Evolutionary conservation across 2,888 invertebrate species (phyloP).

Genomic region (Andrena camellia): DNA sequence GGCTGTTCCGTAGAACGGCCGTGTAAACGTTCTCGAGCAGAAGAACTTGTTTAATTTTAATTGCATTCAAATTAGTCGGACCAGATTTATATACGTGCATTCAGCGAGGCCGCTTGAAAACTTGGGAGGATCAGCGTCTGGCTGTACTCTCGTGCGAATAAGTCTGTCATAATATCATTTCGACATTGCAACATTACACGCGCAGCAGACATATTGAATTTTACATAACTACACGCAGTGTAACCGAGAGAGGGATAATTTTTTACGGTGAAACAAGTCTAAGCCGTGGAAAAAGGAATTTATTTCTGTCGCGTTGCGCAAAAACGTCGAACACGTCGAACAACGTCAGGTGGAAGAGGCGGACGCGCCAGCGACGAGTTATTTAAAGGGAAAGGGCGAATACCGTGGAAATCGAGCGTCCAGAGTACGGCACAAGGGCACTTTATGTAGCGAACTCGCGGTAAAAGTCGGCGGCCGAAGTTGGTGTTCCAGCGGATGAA

Average conservation of each 20-base stretch:
- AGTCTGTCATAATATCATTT: background rate
- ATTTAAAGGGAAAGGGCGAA: constrained; percentile 57
- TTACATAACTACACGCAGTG: too few relatives aligned
- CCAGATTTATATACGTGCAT: background rate
- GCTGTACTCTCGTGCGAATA: background rate
- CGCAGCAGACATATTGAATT: too few relatives aligned
- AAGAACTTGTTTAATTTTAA: constrained; percentile 37
- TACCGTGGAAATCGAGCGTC: constrained; percentile 69
- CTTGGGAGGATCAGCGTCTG: background rate
- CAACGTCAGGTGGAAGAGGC: constrained; percentile 11
- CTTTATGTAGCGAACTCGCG: constrained; percentile 54
- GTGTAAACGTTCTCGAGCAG: constrained; percentile 51
- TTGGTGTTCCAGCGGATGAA: constrained; percentile 59
- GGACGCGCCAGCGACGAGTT: constrained; percentile 24
- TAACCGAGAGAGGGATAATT: too few relatives aligned
- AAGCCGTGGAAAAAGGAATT: too few relatives aligned
- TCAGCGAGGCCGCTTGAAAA: background rate
- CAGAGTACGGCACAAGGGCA: constrained; percentile 60
- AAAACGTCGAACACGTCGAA: constrained; percentile 31
- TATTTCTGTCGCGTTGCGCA: background rate
- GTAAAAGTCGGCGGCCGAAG: constrained; percentile 55
- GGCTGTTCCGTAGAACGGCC: constrained; percentile 40
- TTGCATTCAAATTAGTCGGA: constrained; percentile 36
- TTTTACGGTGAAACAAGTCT: too few relatives aligned
- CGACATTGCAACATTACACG: too few relatives aligned